Evolutionary conservation across 2,888 invertebrate species (phyloP).

Genomic region (Rhorus exstirpatorius): DNA sequence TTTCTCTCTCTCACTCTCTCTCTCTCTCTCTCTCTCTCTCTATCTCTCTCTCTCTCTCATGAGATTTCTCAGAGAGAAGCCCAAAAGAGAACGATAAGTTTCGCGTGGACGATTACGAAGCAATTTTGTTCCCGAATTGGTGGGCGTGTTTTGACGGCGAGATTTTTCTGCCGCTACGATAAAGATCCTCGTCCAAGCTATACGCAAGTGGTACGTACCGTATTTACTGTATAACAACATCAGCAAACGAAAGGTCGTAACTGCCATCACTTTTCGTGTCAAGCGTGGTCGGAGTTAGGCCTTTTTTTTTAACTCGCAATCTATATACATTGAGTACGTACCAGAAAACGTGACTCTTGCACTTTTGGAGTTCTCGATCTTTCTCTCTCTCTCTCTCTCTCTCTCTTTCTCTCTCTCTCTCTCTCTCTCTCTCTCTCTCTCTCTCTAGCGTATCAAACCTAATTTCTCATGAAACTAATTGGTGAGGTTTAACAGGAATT

Average conservation of each 20-base stretch:
- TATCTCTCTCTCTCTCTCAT: not conserved
- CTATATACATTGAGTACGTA: not conserved
- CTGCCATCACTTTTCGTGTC: not conserved
- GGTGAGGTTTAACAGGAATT: slow-evolving; percentile 15
- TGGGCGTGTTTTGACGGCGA: slow-evolving; percentile 71
- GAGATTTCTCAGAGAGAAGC: slow-evolving; percentile 20
- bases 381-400: slow-evolving; percentile 5
- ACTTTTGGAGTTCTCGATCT: not conserved
- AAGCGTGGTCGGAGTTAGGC: not conserved
- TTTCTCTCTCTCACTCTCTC: not conserved
- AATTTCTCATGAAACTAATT: slow-evolving; percentile 33
- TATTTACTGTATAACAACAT: not conserved
- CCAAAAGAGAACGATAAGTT: slow-evolving; percentile 18
- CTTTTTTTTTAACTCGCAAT: slow-evolving; percentile 11
- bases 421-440: not conserved
- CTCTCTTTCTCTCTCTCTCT: slow-evolving; percentile 3
- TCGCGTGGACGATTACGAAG: slow-evolving; percentile 63
- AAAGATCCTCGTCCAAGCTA: slow-evolving; percentile 46
- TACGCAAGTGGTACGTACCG: slow-evolving; percentile 1
- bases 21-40: not conserved
- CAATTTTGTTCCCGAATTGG: slow-evolving; percentile 68
- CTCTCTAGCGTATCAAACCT: slow-evolving; percentile 18
- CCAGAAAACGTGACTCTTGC: not conserved
- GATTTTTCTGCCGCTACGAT: slow-evolving; percentile 51
- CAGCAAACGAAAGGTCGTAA: slow-evolving; percentile 9